phyloP scores from a whole-genome alignment of 2,797 vertebrate genomes.

The Lagocephalus sceleratus region DNA sequence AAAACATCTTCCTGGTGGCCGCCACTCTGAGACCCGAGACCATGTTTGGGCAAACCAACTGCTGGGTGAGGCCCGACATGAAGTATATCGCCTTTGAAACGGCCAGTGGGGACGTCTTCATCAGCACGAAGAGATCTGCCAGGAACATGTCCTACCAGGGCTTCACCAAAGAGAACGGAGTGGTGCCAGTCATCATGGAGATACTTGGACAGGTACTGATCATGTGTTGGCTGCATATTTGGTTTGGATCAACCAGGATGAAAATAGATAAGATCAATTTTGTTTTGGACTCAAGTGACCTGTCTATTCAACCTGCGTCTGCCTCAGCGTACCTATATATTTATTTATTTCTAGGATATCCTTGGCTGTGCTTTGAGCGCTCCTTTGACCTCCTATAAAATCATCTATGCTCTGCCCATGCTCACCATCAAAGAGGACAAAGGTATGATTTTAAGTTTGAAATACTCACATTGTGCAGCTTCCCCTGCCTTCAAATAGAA shows the following conservation, averaged over 20 bases:
- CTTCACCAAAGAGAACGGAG: constrained; percentile 87
- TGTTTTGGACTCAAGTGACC: background rate
- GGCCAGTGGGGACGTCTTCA: constrained; percentile 82
- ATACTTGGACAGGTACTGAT: constrained; percentile 89
- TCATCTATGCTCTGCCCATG: constrained; percentile 95
- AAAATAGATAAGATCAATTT: no score
- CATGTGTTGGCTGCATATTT: no score
- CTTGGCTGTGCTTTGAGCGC: constrained; percentile 87
- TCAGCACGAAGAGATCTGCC: constrained; percentile 87
- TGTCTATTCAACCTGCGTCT: background rate
- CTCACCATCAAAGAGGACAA: constrained; percentile 98
- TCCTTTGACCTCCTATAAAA: constrained; percentile 86
- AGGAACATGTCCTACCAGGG: constrained; percentile 97
- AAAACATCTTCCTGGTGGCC: constrained; percentile 90
- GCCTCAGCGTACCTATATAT: background rate
- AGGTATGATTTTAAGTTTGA: constrained; percentile 72
- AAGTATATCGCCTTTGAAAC: constrained; percentile 94
- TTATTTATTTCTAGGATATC: constrained; percentile 79
- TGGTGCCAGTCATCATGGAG: constrained; percentile 87
- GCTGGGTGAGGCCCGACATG: constrained; percentile 95
- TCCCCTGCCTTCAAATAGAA: no score
- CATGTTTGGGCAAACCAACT: constrained; percentile 98
- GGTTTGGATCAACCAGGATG: background rate
- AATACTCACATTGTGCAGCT: background rate
- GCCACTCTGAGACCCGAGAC: constrained; percentile 96